Evolutionary conservation across 92 coral and sea anemone species (phyloP), one percentile per base, ranked within the genome.

Genomic region (Porites cylindrica): DNA sequence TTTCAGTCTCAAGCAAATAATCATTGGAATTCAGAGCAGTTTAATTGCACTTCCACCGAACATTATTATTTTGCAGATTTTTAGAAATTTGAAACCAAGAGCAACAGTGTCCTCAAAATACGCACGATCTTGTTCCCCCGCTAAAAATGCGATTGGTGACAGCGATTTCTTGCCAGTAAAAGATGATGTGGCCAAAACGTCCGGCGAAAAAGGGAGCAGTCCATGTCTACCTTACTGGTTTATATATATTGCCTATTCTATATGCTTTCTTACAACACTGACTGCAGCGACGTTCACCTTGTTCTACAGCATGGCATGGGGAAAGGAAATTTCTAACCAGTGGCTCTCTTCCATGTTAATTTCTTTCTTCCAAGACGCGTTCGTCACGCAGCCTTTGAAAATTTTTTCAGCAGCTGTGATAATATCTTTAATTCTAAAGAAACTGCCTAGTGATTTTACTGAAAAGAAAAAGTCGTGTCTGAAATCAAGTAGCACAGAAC

Each of bases 231-330:
- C 98, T 3, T 69, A 90, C 66, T 95, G 96, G 95, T 86, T 77
- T 32, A 81, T 54, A 19, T 93, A 93, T 77, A 65, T 95, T 50
- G 92, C 91, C 1, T 95, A 88, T 81, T 67, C 86, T 0, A 70
- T 93, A 23, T 91, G 93, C 50, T 81, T 90, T 65, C 56, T 90
- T 7, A 86, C 85, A 66, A 71, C 91, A 2, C 19, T 88, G 50
- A 66, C 85, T 8, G 89, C 94, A 13, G 84, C 92, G 11, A 29
- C 82, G 18, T 88, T 95, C 59, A 91, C 94, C 10, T 82, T 93
- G 81, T 93, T 95, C 69, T 95, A 94, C 74, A 92, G 97, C 70
- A 94, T 94, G 88, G 64, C 51, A 61, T 94, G 97, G 97, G 97
- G 97, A 43, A 81, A 78, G 59, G 92, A 92, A 9, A 89, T 61